Evolutionary conservation across 2,113 vertebrate genomes (phyloP).

Genomic region (Oxygymnocypris stewartii): DNA sequence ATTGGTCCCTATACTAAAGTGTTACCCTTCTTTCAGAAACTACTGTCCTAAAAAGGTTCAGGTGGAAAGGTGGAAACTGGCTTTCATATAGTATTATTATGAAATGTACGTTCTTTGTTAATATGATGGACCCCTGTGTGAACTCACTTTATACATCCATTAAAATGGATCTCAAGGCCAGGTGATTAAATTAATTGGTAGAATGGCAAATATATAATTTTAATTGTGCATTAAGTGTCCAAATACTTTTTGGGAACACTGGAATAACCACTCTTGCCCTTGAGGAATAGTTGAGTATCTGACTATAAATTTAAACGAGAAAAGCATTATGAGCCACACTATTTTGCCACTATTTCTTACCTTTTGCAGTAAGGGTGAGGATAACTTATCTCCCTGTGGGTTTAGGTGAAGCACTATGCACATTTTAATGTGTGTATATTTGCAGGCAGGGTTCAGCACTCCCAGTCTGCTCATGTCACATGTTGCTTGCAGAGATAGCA

Average conservation of each 20-base stretch:
- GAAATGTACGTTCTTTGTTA: not conserved
- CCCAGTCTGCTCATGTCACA: conserved; percentile 53
- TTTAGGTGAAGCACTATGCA: conserved; percentile 56
- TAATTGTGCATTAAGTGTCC: not conserved
- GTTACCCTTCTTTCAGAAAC: not conserved
- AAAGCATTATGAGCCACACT: not conserved
- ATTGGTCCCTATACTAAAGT: too few relatives aligned
- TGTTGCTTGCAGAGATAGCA: conserved; percentile 67
- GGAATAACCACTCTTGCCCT: not conserved
- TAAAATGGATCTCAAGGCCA: not conserved
- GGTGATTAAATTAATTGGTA: not conserved
- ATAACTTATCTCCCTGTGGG: conserved; percentile 42
- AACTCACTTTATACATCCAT: not conserved
- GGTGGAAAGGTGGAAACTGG: not conserved
- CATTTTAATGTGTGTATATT: conserved; percentile 53
- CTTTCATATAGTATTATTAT: not conserved
- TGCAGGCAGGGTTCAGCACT: conserved; percentile 65
- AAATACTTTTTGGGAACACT: not conserved
- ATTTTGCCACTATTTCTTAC: not conserved
- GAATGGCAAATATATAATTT: not conserved
- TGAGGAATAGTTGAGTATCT: not conserved
- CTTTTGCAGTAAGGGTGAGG: not conserved
- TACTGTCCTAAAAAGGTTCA: not conserved
- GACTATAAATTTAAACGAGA: not conserved
- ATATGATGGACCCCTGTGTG: not conserved